Conservation (phyloP, 2,113 vertebrate genomes). For the Pitta sordida region DNA sequence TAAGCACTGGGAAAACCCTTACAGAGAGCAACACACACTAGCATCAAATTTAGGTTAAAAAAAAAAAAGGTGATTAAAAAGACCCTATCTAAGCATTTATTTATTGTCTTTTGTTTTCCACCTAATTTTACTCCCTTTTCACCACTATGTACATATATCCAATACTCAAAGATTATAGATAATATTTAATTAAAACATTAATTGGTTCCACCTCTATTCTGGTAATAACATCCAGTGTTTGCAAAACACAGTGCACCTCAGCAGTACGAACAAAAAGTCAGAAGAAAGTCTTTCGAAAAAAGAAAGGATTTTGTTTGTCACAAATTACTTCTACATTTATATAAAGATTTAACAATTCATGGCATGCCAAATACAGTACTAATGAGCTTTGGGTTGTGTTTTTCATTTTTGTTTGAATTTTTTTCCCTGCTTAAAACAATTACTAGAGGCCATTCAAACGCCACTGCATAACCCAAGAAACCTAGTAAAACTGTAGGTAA, state of each 20-base stretch:
- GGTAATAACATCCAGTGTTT: neutral
- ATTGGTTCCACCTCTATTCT: neutral
- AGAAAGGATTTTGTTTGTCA: conserved; percentile 9
- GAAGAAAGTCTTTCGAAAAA: neutral
- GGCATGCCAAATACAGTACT: conserved; percentile 31
- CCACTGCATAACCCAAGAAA: conserved; percentile 48
- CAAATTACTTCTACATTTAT: conserved; percentile 51
- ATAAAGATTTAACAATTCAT: conserved; percentile 45
- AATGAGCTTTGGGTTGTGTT: conserved; percentile 46
- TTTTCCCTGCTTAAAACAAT: conserved; percentile 37
- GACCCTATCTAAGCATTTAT: neutral
- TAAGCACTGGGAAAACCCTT: neutral
- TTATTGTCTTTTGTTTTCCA: neutral
- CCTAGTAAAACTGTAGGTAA: conserved; percentile 55
- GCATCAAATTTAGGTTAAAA: neutral
- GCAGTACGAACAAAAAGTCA: neutral
- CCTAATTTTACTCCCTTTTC: neutral
- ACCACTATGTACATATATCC: neutral
- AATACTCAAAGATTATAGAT: neutral
- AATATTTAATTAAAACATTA: neutral
- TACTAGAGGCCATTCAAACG: conserved; percentile 35
- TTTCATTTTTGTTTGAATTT: conserved; percentile 32
- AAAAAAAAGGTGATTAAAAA: neutral
- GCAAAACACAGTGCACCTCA: neutral
- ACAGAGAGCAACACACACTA: neutral